Conservation (phyloP, 2,113 vertebrate species). For the Osmerus mordax region DNA sequence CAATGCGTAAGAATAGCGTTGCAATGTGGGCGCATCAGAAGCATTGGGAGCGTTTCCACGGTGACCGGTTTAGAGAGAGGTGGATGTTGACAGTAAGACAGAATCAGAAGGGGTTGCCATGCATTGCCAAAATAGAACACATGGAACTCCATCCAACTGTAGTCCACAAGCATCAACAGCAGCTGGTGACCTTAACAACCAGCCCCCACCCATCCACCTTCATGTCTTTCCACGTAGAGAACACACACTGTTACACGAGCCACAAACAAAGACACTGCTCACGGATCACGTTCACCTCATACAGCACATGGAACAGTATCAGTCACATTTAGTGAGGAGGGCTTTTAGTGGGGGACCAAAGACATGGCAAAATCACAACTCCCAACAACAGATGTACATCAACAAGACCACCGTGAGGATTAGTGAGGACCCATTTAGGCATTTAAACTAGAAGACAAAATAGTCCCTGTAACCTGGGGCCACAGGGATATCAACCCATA, state of each 20-base stretch:
- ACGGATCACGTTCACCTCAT: not conserved
- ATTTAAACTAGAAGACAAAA: no score
- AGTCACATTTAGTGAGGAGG: constrained; percentile 7
- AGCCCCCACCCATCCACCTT: constrained; percentile 17
- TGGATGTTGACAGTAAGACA: constrained; percentile 19
- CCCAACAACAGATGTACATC: no score
- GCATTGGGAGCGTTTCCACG: constrained; percentile 38
- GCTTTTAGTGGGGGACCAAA: constrained; percentile 23
- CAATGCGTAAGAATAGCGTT: not conserved
- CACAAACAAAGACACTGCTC: constrained; percentile 16
- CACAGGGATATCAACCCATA: not conserved
- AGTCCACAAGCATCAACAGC: constrained; percentile 1
- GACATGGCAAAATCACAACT: constrained; percentile 9
- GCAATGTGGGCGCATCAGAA: not conserved
- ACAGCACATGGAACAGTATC: constrained; percentile 13
- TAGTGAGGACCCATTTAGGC: not conserved
- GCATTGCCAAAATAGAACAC: constrained; percentile 46
- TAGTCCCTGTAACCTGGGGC: not conserved
- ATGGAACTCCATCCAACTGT: constrained; percentile 30
- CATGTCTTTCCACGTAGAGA: not conserved
- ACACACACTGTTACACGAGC: not conserved
- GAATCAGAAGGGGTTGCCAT: constrained; percentile 43
- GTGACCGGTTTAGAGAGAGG: constrained; percentile 27
- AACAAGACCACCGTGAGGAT: not conserved
- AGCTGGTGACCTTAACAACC: not conserved